phyloP scores from a whole-genome alignment of 1,140 invertebrate genomes.

The Whitmania pigra region DNA sequence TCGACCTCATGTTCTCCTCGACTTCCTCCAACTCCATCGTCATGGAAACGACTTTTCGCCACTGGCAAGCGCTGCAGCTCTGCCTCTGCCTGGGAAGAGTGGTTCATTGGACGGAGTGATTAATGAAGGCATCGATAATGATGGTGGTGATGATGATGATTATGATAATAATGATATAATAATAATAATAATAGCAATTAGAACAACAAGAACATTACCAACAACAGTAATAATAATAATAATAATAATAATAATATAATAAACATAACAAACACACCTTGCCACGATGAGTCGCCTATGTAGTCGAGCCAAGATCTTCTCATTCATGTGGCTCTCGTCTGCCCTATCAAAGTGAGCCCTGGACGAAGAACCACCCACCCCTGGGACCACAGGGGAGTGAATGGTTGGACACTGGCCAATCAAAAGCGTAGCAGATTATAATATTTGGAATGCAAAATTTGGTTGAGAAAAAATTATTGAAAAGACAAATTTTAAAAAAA shows the following conservation, averaged over 20 bases:
- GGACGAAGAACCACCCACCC: neutral
- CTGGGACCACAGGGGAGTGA: neutral
- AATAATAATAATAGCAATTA: constrained; percentile 3
- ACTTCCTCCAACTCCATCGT: constrained; percentile 69
- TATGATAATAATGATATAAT: too few relatives aligned
- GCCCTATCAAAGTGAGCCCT: neutral
- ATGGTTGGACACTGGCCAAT: neutral
- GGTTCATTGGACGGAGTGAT: neutral
- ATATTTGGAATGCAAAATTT: too few relatives aligned
- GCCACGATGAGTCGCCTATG: constrained; percentile 55
- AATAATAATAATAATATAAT: neutral
- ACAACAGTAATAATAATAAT: neutral
- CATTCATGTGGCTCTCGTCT: neutral
- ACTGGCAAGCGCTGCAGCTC: constrained; percentile 71
- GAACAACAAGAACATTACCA: too few relatives aligned
- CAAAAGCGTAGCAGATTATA: too few relatives aligned
- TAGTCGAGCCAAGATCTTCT: constrained; percentile 47
- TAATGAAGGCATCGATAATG: neutral
- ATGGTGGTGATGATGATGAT: too few relatives aligned
- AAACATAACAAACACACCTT: neutral
- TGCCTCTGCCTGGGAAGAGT: constrained; percentile 35
- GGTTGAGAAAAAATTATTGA: too few relatives aligned
- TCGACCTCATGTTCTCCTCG: constrained; percentile 60
- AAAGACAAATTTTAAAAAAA: too few relatives aligned
- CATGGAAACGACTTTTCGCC: constrained; percentile 68